Evolutionary conservation across 2,797 vertebrate genomes (phyloP), one percentile per base, ranked within the genome.

Genomic region (Myotis findleyi): DNA sequence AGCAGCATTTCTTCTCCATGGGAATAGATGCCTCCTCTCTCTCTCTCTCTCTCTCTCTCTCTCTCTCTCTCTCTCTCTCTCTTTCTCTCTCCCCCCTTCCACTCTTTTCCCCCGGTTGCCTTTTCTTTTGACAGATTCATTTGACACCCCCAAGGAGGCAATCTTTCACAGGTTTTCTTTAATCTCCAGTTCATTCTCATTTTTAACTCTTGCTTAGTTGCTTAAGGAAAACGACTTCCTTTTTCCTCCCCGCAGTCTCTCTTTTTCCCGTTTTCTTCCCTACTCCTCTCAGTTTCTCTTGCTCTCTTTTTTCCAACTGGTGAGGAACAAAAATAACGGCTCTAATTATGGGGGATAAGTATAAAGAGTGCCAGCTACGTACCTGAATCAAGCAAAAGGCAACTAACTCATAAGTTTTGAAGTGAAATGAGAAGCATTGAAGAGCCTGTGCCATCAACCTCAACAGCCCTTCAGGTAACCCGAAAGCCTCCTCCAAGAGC

Each of bases 261-360:
- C n/a, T 73, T 57, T 18, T 59, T 44, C 25, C 51, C 47, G 38
- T 41, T 71, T 23, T 21, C 38, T 36, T 47, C 27, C n/a, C 10
- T 1, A 2, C 5, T 72, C 4, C 33, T 55, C 47, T 30, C 27
- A 30, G 23, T 47, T 80, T 86, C 51, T 88, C 55, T 87, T 49
- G 33, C 36, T 90, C 51, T 44, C 36, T 73, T 64, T 84, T 64
- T 66, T 83, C 27, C n/a, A 30, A 7, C 23, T 49, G 53, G 33
- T 53, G 47, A 84, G 64, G 25, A 53, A 77, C 41, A 72, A 83
- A 72, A 59, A 89, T 91, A 93, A 87, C 30, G 18, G 68, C 73
- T 96, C 73, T 93, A 93, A 94, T 97, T 96, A 94, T 2, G 44
- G 47, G 49, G 90, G 92, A 80, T 92, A 82, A 92, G 38, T 18